These are phyloP conservation scores for Vidua chalybeata DNA, from an alignment of 2,113 vertebrate species.

Conservation along the genomic window DNA sequence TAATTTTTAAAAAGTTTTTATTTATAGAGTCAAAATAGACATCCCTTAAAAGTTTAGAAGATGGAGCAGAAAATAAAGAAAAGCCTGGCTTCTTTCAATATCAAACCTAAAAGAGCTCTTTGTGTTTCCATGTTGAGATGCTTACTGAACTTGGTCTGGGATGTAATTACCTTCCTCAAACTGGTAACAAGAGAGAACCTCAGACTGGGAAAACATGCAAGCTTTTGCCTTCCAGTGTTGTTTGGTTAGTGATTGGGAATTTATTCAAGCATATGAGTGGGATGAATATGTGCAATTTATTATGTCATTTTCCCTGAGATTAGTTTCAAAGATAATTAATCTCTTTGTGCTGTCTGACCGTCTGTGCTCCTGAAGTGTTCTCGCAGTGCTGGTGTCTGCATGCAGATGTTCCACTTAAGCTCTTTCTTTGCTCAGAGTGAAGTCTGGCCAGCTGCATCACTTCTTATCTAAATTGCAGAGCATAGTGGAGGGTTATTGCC, in stretches of 20 bases:
- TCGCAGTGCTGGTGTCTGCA: background rate
- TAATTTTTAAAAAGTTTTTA: background rate
- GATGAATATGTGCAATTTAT: slow-evolving; percentile 32
- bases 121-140: background rate
- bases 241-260: background rate
- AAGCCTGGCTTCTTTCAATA: background rate
- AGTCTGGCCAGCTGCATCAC: background rate
- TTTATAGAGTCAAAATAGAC: background rate
- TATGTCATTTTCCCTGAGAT: background rate
- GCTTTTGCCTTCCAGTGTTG: background rate
- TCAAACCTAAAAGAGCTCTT: background rate
- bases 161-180: background rate
- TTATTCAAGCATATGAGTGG: background rate
- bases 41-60: background rate
- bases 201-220: background rate
- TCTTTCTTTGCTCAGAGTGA: background rate
- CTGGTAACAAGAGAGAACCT: background rate
- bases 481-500: background rate
- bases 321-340: background rate
- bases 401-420: slow-evolving; percentile 36
- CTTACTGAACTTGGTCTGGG: background rate
- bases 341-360: background rate
- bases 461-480: background rate
- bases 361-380: background rate
- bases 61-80: background rate